phyloP scores from a whole-genome alignment of 1,140 invertebrate genomes.

The Drosophila tani region DNA sequence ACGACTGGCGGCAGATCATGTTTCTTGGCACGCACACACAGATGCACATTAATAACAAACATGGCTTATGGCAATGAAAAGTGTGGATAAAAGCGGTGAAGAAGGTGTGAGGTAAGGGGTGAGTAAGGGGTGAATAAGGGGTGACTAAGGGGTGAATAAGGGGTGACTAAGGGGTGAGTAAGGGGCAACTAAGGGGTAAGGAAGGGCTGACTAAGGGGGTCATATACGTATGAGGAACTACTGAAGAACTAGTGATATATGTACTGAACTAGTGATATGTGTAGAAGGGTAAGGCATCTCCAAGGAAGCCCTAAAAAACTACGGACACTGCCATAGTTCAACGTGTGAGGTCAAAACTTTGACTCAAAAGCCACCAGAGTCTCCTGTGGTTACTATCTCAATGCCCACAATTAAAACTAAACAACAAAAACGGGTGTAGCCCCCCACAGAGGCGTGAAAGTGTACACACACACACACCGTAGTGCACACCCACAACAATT shows the following conservation, averaged over 20 bases:
- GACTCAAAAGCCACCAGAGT: conserved; percentile 36
- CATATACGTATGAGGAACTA: background rate
- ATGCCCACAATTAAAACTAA: conserved; percentile 74
- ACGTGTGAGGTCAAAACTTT: conserved; percentile 34
- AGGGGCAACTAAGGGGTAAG: background rate
- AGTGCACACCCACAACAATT: background rate
- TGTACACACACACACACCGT: conserved; percentile 1
- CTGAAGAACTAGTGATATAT: background rate
- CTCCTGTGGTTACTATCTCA: conserved; percentile 27
- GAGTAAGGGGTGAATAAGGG: background rate
- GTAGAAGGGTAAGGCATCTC: no score
- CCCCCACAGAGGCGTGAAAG: conserved; percentile 49
- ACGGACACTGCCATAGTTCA: background rate
- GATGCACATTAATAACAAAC: conserved; percentile 71
- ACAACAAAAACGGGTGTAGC: conserved; percentile 40
- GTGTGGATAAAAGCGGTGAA: conserved; percentile 17
- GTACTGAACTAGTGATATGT: background rate
- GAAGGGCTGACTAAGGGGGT: background rate
- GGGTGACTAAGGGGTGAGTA: background rate
- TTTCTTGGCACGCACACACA: conserved; percentile 56
- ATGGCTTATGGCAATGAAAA: conserved; percentile 60
- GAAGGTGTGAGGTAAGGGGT: background rate
- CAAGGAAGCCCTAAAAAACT: background rate
- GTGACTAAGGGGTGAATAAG: background rate
- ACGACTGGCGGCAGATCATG: conserved; percentile 34